These are phyloP conservation scores for Eilema sororculum DNA, from an alignment of 2,888 invertebrate genomes.

Conservation along the genomic window DNA sequence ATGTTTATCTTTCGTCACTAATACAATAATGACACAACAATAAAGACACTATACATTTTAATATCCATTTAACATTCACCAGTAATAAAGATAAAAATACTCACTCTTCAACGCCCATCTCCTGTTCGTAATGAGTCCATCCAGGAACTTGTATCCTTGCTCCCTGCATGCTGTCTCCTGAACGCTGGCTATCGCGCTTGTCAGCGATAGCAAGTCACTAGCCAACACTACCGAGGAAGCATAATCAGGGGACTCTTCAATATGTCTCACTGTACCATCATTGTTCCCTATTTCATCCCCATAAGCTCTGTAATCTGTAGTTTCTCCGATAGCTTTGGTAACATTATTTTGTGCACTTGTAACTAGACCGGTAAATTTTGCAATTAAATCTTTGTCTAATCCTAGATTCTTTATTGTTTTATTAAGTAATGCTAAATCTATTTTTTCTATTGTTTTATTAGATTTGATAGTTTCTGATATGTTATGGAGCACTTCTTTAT, in stretches of 20 bases:
- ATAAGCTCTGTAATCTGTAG: slow-evolving; percentile 59
- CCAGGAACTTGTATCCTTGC: slow-evolving; percentile 81
- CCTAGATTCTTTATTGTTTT: slow-evolving; percentile 66
- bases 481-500: slow-evolving; percentile 63
- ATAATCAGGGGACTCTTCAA: slow-evolving; percentile 81
- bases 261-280: slow-evolving; percentile 62
- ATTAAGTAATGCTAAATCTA: slow-evolving; percentile 65
- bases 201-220: slow-evolving; percentile 81
- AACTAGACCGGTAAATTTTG: slow-evolving; percentile 64
- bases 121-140: slow-evolving; percentile 81
- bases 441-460: slow-evolving; percentile 63
- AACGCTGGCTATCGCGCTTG: slow-evolving; percentile 80
- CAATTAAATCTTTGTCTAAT: slow-evolving; percentile 66
- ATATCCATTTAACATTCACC: neutral
- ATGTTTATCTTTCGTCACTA: neutral
- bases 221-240: slow-evolving; percentile 82
- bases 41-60: neutral
- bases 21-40: neutral
- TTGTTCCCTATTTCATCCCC: slow-evolving; percentile 54
- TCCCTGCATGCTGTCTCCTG: slow-evolving; percentile 80
- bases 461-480: slow-evolving; percentile 61
- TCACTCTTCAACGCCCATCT: slow-evolving; percentile 88
- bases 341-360: slow-evolving; percentile 46
- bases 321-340: slow-evolving; percentile 39
- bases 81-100: slow-evolving; percentile 52